Base-by-base conservation (phyloP, 2,888 invertebrate genomes). In the Tiliacea aurago region DNA sequence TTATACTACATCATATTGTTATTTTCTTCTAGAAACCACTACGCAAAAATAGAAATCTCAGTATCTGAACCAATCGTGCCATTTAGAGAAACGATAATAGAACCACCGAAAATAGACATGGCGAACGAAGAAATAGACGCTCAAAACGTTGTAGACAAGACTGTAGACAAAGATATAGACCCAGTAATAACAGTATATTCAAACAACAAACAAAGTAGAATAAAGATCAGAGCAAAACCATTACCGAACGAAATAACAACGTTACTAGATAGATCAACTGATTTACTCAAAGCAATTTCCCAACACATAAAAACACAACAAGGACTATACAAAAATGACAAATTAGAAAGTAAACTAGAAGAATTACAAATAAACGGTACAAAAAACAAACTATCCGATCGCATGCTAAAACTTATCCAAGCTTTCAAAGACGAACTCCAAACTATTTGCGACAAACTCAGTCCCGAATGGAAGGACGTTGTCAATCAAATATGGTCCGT, bases 51-150 rank as follows among this genome's bases (percentile, higher is more conserved):
- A 76, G 98, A 98, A 66, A 96, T 99, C n/a, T 98, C 98, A 81
- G 99, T 98, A 0, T 99, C 99, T 0, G 97, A 98, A 89, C 99
- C 99, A 0, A 99, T 99, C 87, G 99, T 99, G 1, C 98, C 99
- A 10, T 99, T 99, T 90, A 97, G 98, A 84, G 99, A 99, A 95
- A 99, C 99, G 0, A 97, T 99, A 69, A 97, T 99, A 0, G 97
- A 97, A 23, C 98, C 97, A 28, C 98, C 98, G 0, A 98, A 97
- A 89, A 94, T 98, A 5, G 99, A 98, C 91, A 98, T 98, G 98
- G 98, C 98, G 0, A 98, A 98, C 91, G 99, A 98, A 96, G 97
- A 97, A 63, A 98, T 99, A 70, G 97, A 98, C 53, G 97, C 97
- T 15, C 97, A 97, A 87, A 96, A 94, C 66, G 88, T 84, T 13